Percentiles rank a stretch among this genome's conserved stretches.
These are phyloP conservation scores for Nanorana parkeri DNA, from an alignment of 2,113 vertebrate species.

Conservation along the genomic window DNA sequence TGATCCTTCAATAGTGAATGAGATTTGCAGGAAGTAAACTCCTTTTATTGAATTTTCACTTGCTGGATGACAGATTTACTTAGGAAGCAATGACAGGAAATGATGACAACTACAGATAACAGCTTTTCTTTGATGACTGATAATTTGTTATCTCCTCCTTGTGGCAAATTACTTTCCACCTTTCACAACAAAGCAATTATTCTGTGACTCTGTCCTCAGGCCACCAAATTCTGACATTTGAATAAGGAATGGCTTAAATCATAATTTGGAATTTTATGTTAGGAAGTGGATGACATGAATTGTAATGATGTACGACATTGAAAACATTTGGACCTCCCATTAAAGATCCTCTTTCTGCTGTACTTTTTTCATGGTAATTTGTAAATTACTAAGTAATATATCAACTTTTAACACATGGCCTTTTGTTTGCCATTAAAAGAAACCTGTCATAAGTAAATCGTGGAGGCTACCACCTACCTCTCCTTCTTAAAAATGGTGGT, in stretches of 20 bases:
- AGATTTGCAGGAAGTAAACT: slow-evolving; percentile 47
- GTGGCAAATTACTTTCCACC: slow-evolving; percentile 58
- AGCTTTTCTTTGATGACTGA: slow-evolving; percentile 28
- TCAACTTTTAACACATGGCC: too few species aligned
- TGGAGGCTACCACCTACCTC: too few species aligned
- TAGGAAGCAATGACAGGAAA: slow-evolving; percentile 31
- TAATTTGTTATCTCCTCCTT: slow-evolving; percentile 59
- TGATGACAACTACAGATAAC: background rate
- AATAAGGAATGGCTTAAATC: background rate
- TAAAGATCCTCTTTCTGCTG: background rate
- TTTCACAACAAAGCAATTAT: slow-evolving; percentile 49
- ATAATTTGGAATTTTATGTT: too few species aligned
- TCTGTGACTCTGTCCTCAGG: slow-evolving; percentile 5
- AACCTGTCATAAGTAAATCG: too few species aligned
- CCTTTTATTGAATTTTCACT: slow-evolving; percentile 47
- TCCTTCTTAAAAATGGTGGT: too few species aligned
- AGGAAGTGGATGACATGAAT: too few species aligned
- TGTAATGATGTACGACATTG: too few species aligned
- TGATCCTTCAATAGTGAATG: slow-evolving; percentile 44
- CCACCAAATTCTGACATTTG: background rate
- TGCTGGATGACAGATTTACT: slow-evolving; percentile 35
- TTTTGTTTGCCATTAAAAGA: too few species aligned
- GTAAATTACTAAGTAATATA: too few species aligned
- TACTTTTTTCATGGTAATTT: too few species aligned
- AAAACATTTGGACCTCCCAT: background rate